Percentiles rank a stretch among this genome's conserved stretches.
Conservation (phyloP, 2,888 invertebrate genomes). For the Dendrolimus pini region DNA sequence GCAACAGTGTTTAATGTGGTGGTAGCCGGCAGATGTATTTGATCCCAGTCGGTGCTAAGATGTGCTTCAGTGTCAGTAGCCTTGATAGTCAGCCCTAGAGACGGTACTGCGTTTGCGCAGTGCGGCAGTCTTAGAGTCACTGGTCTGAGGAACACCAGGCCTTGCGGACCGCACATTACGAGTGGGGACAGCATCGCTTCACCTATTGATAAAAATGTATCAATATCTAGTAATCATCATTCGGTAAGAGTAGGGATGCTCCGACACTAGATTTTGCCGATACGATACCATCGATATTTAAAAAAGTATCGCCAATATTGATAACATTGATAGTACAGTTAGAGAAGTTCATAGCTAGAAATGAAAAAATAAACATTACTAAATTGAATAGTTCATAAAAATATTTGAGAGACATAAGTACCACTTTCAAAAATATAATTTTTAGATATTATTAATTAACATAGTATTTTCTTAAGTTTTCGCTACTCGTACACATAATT, state of each 20-base stretch:
- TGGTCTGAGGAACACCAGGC: constrained; percentile 91
- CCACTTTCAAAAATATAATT: too few species aligned
- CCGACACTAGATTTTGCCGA: constrained; percentile 5
- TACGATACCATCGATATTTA: too few species aligned
- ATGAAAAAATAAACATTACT: too few species aligned
- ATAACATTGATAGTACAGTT: too few species aligned
- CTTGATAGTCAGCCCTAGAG: constrained; percentile 85
- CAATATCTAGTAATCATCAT: constrained; percentile 9
- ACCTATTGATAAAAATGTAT: constrained; percentile 72
- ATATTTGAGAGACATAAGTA: too few species aligned
- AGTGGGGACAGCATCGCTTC: constrained; percentile 95
- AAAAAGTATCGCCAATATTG: too few species aligned
- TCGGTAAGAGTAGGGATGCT: background rate
- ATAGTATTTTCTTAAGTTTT: too few species aligned
- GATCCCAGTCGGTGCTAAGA: constrained; percentile 90
- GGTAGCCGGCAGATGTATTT: constrained; percentile 88
- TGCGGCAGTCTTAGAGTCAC: constrained; percentile 95
- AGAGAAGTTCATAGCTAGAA: too few species aligned
- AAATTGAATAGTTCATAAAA: too few species aligned
- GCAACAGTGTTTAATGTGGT: constrained; percentile 91
- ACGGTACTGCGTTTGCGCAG: constrained; percentile 86
- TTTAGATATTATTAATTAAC: too few species aligned
- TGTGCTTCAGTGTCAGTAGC: constrained; percentile 90
- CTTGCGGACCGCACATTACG: constrained; percentile 97
- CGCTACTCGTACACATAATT: too few species aligned